These are phyloP conservation scores for Mungos mungo DNA, from an alignment of 2,113 vertebrate species.

Conservation along the genomic window DNA sequence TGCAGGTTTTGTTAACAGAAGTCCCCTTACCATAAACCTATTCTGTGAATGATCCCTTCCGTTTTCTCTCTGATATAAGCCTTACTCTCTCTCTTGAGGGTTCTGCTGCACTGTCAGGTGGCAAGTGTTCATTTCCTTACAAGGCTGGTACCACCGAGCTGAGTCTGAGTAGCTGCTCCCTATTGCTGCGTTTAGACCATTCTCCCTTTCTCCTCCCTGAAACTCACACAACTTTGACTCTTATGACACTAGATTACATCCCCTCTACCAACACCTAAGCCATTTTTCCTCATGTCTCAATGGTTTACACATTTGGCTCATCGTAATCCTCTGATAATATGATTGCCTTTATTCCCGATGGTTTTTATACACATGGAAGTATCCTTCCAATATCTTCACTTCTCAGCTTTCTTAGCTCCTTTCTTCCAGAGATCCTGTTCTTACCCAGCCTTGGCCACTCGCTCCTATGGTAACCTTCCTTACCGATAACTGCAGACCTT, in stretches of 20 bases:
- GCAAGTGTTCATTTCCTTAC: neutral
- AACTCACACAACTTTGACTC: neutral
- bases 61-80: neutral
- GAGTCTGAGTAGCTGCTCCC: neutral
- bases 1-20: neutral
- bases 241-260: neutral
- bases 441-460: neutral
- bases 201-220: neutral
- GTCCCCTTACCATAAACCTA: neutral
- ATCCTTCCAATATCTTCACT: neutral
- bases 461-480: neutral
- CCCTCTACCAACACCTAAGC: neutral
- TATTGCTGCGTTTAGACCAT: neutral
- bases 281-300: neutral
- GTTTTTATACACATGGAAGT: neutral
- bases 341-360: neutral
- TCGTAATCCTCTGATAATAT: neutral
- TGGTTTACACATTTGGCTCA: neutral
- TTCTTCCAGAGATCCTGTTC: neutral
- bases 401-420: neutral
- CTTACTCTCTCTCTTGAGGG: neutral
- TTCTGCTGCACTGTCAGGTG: neutral
- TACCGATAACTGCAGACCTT: neutral
- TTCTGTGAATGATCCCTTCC: neutral
- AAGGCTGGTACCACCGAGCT: neutral